These are phyloP conservation scores for Halichoeres trimaculatus DNA, from an alignment of 2,113 vertebrate species.

Conservation along the genomic window DNA sequence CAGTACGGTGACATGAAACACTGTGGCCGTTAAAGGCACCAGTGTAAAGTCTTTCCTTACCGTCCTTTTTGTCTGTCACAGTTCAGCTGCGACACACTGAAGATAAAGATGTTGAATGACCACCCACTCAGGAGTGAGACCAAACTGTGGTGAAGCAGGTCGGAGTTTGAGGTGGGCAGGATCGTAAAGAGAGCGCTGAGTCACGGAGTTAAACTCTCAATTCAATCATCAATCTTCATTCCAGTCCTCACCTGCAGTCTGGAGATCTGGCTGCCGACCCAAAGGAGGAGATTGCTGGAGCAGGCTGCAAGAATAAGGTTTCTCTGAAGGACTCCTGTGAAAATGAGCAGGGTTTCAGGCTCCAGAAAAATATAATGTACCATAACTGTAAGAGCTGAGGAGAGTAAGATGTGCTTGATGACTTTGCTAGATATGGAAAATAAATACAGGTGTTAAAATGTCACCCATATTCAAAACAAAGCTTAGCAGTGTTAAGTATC, in stretches of 20 bases:
- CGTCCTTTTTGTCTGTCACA: neutral
- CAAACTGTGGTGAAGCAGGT: neutral
- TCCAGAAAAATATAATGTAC: conserved; percentile 3
- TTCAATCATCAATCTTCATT: conserved; percentile 51
- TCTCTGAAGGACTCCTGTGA: conserved; percentile 25
- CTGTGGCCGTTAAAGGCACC: neutral
- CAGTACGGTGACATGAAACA: neutral
- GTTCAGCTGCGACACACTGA: neutral
- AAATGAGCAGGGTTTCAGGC: conserved; percentile 6
- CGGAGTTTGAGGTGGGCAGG: neutral
- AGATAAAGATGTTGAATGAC: neutral
- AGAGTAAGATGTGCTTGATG: neutral
- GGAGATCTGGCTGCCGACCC: conserved; percentile 12
- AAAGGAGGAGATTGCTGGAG: conserved; percentile 22
- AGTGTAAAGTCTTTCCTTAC: neutral
- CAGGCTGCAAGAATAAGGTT: conserved; percentile 21
- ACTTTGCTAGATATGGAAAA: neutral
- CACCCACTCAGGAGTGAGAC: neutral
- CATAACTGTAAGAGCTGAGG: conserved; percentile 8
- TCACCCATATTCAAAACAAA: neutral
- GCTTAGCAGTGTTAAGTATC: neutral
- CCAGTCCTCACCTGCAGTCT: conserved; percentile 38
- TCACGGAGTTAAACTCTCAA: conserved; percentile 24
- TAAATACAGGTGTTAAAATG: neutral
- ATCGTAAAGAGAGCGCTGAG: conserved; percentile 29